Base-by-base conservation (phyloP, 2,113 vertebrate genomes). In the Passer montanus region DNA sequence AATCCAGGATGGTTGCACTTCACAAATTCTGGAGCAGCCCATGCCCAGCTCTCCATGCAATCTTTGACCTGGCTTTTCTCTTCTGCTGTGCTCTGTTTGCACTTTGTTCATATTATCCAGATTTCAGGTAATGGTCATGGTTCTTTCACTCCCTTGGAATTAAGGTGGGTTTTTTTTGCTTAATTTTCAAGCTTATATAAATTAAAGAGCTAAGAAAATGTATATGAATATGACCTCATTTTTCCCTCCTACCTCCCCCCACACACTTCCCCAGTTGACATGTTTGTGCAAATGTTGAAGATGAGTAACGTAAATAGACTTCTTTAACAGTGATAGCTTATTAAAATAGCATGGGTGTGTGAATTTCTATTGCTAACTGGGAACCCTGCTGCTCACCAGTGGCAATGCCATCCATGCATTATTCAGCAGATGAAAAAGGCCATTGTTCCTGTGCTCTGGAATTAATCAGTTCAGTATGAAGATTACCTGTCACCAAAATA, bases 331-430 rank as follows among this genome's bases (percentile, higher is more conserved):
- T 74, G 95, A 94, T 96, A 94, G 88, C 94, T 94, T 95, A 97
- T 97, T 96, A 96, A 97, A 97, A 96, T 97, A 97, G 92, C 93
- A 85, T 58, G 84, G 73, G 93, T 96, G 94, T 96, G 96, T 95
- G 96, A 97, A 96, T 95, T 95, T 87, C 97, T 83, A 85, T 56
- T 4, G 6, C 95, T 94, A 94, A 91, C 94, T 28, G 2, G 96
- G 95, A 97, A 87, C 95, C 96, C 96, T 95, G 93, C 96, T 94
- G 95, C 87, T 97, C 23, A 78, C 92, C 90, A 87, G 95, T 94
- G 89, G 88, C 96, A 93, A 59, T 33, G 95, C 92, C 91, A 67
- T 52, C 35, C 72, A 94, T 96, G 89, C 89, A 95, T 95, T 97
- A 97, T 97, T 94, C 96, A 95, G 87, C 84, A 93, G 93, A 91